phyloP scores from a whole-genome alignment of 2,888 invertebrate genomes.

The Theodoxus fluviatilis region DNA sequence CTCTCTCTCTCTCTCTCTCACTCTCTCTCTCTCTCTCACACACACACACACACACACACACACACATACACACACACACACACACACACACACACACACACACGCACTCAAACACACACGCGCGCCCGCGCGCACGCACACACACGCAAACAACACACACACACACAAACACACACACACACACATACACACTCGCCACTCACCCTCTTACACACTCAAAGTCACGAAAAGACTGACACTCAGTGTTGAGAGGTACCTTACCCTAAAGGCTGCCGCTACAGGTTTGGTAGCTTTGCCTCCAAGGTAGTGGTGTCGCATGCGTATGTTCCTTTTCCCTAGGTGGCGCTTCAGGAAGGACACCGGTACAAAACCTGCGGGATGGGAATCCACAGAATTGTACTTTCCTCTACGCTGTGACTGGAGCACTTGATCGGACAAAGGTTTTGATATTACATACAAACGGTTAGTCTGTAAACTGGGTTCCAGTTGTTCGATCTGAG shows the following conservation, averaged over 20 bases:
- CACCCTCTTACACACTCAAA: not conserved
- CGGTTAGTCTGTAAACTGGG: not conserved
- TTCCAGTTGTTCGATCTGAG: not conserved
- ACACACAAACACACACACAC: not conserved
- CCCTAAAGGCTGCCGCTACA: conserved; percentile 59
- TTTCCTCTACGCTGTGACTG: no score
- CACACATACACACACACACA: not conserved
- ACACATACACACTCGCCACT: not conserved
- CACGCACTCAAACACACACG: conserved; percentile 6
- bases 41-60: not conserved
- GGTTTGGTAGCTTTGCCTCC: conserved; percentile 55
- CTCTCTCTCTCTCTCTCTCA: no score
- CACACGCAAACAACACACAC: not conserved
- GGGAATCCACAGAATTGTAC: no score
- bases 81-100: not conserved
- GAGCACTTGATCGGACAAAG: no score
- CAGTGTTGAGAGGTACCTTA: no score
- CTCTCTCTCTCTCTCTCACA: no score
- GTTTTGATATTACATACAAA: no score
- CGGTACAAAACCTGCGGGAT: conserved; percentile 46
- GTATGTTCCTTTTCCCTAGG: conserved; percentile 52
- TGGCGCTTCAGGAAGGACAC: conserved; percentile 54
- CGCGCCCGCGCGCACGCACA: not conserved
- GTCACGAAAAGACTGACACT: not conserved
- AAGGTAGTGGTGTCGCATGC: conserved; percentile 60